Percentiles rank a stretch among this genome's conserved stretches.
Evolutionary conservation across 1,140 invertebrate genomes (phyloP).

Genomic region (Drosophila chauvacae): DNA sequence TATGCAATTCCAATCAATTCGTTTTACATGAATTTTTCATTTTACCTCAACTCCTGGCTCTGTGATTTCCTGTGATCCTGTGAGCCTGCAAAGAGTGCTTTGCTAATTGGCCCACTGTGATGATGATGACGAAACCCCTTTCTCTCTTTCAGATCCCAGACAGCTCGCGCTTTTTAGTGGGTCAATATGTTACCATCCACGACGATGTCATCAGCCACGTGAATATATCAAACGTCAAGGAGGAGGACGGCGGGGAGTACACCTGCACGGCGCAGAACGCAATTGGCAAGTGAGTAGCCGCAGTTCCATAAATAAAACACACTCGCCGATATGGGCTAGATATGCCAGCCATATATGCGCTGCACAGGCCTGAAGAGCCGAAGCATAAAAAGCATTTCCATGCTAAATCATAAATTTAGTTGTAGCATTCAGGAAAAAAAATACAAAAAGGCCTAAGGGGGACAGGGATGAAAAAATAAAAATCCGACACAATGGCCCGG

Average conservation of each 20-base stretch:
- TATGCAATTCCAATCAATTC: conserved; percentile 81
- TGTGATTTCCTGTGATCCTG: conserved; percentile 17
- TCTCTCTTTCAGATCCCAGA: conserved; percentile 74
- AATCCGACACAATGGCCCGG: conserved; percentile 31
- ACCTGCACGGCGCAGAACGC: conserved; percentile 94
- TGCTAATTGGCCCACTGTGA: conserved; percentile 61
- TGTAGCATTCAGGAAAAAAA: conserved; percentile 25
- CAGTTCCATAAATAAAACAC: conserved; percentile 72
- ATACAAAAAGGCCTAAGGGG: conserved; percentile 4
- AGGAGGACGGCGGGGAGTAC: conserved; percentile 96
- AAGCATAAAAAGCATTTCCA: conserved; percentile 74
- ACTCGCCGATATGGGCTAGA: conserved; percentile 8
- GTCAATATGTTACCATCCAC: conserved; percentile 95
- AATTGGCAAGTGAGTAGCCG: conserved; percentile 86
- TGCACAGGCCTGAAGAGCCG: conserved; percentile 7
- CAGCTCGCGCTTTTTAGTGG: conserved; percentile 91
- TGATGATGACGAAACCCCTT: background rate
- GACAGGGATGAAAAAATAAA: conserved; percentile 10
- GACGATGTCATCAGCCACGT: conserved; percentile 97
- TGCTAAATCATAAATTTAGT: conserved; percentile 81
- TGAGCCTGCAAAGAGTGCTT: background rate
- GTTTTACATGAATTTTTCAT: conserved; percentile 78
- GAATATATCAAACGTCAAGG: conserved; percentile 94
- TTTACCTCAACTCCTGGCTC: conserved; percentile 8
- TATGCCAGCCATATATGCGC: conserved; percentile 2